A percentile compares a stretch with the other conserved stretches of the same genome.
phyloP scores from a whole-genome alignment of 2,888 invertebrate genomes.

The Brachylomia viminalis region DNA sequence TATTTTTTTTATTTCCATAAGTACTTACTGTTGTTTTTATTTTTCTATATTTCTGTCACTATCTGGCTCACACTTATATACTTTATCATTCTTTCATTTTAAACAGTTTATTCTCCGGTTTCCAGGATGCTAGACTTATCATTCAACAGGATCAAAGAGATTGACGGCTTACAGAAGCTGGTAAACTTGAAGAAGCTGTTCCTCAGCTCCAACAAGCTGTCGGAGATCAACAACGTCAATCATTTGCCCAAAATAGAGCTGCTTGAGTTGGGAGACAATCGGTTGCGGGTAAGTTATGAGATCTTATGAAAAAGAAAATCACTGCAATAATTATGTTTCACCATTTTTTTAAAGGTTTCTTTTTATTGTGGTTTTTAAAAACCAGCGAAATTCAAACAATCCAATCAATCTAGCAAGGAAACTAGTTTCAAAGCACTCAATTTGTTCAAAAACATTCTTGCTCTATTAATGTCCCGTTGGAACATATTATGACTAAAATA shows the following conservation, averaged over 20 bases:
- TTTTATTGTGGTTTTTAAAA: neutral
- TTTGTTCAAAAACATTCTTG: no score
- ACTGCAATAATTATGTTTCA: neutral
- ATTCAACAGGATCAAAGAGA: slow-evolving; percentile 97
- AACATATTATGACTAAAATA: no score
- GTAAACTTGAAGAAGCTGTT: slow-evolving; percentile 95
- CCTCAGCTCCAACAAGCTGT: slow-evolving; percentile 97
- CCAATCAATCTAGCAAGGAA: neutral
- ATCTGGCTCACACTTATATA: no score
- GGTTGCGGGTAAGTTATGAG: slow-evolving; percentile 92
- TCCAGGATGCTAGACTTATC: slow-evolving; percentile 97
- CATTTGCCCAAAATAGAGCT: slow-evolving; percentile 94
- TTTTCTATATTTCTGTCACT: no score
- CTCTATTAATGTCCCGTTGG: no score
- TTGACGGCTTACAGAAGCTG: slow-evolving; percentile 95
- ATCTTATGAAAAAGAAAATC: neutral
- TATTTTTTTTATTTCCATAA: no score
- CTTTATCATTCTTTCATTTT: no score
- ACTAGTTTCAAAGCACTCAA: neutral
- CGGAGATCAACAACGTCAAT: slow-evolving; percentile 96
- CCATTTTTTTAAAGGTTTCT: no score
- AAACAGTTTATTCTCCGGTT: slow-evolving; percentile 56
- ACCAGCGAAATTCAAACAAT: neutral
- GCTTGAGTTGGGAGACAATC: slow-evolving; percentile 98
- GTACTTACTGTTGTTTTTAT: no score